Base-by-base conservation (phyloP, 2,113 vertebrate species). In the Nymphicus hollandicus region DNA sequence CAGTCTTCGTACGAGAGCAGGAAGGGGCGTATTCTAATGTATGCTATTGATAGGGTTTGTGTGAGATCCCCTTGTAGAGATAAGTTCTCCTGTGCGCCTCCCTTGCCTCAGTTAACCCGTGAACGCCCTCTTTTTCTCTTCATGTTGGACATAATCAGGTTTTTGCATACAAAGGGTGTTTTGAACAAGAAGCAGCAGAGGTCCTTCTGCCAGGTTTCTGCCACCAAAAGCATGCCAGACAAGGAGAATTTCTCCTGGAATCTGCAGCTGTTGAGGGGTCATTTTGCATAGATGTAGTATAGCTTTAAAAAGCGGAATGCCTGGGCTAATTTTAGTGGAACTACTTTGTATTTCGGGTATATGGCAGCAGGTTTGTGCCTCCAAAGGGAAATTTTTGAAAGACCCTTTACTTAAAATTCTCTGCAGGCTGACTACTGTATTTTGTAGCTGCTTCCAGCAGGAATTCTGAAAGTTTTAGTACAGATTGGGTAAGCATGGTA, bases 1-100 rank as follows among this genome's bases (percentile, higher is more conserved):
- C 69, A 55, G 77, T 0, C 15, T 8, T 5, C 0, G 0, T 10
- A 15, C 8, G 49, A 19, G 88, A 65, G 61, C 11, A 2, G 78
- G 39, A 58, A 47, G 52, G 84, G 84, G 69, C 3, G 35, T 82
- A n/a, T 35, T 69, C 49, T 39, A 46, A 35, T 64, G 80, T 79
- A 13, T 15, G 43, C 41, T 20, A 10, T 10, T 73, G 95, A 91
- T 93, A 95, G 27, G 60, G n/a, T 39, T 83, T 24, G 24, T 52
- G 52, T 65, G 90, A 69, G 52, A n/a, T 55, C 25, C 49, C 16
- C 29, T 41, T 43, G 33, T 20, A 69, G 35, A 87, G 70, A 81
- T 65, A 87, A 0, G 7, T 66, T 63, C 86, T 72, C 31, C 49
- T 58, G 49, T 76, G 81, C 58, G 66, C 18, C 63, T 79, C 74